phyloP scores from a whole-genome alignment of 2,888 invertebrate genomes.

The Platycheirus rosarum region DNA sequence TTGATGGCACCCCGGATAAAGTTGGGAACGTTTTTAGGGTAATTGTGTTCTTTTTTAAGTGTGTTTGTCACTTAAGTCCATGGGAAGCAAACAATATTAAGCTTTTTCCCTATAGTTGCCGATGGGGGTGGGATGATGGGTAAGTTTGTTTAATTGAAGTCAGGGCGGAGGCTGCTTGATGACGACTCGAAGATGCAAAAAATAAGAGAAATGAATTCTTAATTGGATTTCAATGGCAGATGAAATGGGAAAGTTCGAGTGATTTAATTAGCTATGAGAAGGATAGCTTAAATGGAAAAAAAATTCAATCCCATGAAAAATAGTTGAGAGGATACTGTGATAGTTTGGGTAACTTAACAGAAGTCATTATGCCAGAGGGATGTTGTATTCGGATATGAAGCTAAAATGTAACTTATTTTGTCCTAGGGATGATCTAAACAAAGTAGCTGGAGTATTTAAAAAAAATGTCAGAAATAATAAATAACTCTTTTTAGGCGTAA shows the following conservation, averaged over 20 bases:
- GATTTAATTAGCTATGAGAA: constrained; percentile 28
- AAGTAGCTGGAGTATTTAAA: too few species aligned
- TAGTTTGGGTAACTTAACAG: too few species aligned
- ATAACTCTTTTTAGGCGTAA: too few species aligned
- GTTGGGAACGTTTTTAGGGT: constrained; percentile 52
- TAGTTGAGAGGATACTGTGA: too few species aligned
- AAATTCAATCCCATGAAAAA: too few species aligned
- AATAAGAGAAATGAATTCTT: constrained; percentile 34
- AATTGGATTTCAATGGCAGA: constrained; percentile 53
- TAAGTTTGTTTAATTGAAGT: constrained; percentile 2
- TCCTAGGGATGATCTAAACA: too few species aligned
- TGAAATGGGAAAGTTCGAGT: constrained; percentile 48
- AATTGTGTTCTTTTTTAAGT: constrained; percentile 47
- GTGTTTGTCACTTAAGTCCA: constrained; percentile 42
- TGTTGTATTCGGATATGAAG: too few species aligned
- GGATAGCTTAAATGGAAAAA: neutral
- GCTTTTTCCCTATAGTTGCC: neutral
- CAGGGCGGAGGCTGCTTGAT: too few species aligned
- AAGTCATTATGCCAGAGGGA: too few species aligned
- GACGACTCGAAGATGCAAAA: neutral
- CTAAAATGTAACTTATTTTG: too few species aligned
- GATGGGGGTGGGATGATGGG: neutral
- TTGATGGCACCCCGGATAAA: constrained; percentile 7
- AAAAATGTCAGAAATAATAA: too few species aligned
- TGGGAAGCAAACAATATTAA: constrained; percentile 31